Percentiles rank a stretch among this genome's conserved stretches.
phyloP scores from a whole-genome alignment of 1,140 invertebrate genomes.

The fruit fly (Drosophila melanogaster) region Release_6_plus_ISO1_MT NT_033777.3:25003501-25004000 shows the following conservation, averaged over 20 bases:
- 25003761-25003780: slow-evolving; percentile 59
- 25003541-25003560: slow-evolving; percentile 67
- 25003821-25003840: slow-evolving; percentile 61
- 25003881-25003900: neutral
- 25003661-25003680: slow-evolving; percentile 78
- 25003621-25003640: slow-evolving; percentile 33
- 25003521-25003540: slow-evolving; percentile 47
- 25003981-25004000: slow-evolving; percentile 71
- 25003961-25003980: slow-evolving; percentile 35
- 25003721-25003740: slow-evolving; percentile 71
- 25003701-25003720: slow-evolving; percentile 76
- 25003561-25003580: neutral
- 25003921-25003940: slow-evolving; percentile 72
- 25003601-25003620: slow-evolving; percentile 20
- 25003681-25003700: slow-evolving; percentile 52
- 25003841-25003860: slow-evolving; percentile 2
- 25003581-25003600: slow-evolving; percentile 15
- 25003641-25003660: slow-evolving; percentile 80
- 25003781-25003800: slow-evolving; percentile 40
- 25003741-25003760: slow-evolving; percentile 29
- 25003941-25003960: slow-evolving; percentile 69
- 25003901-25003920: slow-evolving; percentile 45
- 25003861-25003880: too few species aligned
- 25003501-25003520: slow-evolving; percentile 49
- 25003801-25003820: slow-evolving; percentile 73